Conservation (phyloP, 2,888 invertebrate genomes). For the Agrilus biguttatus region DNA sequence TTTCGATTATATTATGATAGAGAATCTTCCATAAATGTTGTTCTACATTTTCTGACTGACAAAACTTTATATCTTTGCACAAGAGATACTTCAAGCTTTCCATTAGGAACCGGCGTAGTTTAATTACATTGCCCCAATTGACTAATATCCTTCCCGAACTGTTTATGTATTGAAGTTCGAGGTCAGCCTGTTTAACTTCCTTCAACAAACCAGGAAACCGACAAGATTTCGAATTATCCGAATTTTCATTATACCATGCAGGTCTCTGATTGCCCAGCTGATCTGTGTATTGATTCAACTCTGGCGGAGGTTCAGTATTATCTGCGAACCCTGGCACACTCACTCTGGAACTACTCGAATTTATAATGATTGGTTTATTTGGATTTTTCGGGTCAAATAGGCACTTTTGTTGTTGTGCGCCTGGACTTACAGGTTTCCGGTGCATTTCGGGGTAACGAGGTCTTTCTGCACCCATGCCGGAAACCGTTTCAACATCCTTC, state of each 20-base stretch:
- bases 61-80: constrained; percentile 70
- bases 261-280: constrained; percentile 38
- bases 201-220: constrained; percentile 45
- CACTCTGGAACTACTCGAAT: constrained; percentile 30
- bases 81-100: constrained; percentile 52
- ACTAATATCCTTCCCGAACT: constrained; percentile 43
- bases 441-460: constrained; percentile 12
- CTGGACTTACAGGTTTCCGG: constrained; percentile 10
- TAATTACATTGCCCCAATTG: constrained; percentile 52
- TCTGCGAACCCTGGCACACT: constrained; percentile 24
- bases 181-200: constrained; percentile 54
- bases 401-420: constrained; percentile 34
- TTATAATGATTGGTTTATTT: constrained; percentile 57
- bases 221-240: constrained; percentile 45
- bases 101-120: constrained; percentile 49
- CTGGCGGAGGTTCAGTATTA: constrained; percentile 16
- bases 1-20: constrained; percentile 78
- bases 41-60: constrained; percentile 75
- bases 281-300: constrained; percentile 27
- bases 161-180: constrained; percentile 48
- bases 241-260: constrained; percentile 41
- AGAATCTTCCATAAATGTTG: constrained; percentile 84
- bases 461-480: constrained; percentile 12
- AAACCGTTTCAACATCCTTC: constrained; percentile 11
- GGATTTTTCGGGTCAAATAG: constrained; percentile 51